phyloP scores from a whole-genome alignment of 1,140 invertebrate species.

The Papilio machaon region DNA sequence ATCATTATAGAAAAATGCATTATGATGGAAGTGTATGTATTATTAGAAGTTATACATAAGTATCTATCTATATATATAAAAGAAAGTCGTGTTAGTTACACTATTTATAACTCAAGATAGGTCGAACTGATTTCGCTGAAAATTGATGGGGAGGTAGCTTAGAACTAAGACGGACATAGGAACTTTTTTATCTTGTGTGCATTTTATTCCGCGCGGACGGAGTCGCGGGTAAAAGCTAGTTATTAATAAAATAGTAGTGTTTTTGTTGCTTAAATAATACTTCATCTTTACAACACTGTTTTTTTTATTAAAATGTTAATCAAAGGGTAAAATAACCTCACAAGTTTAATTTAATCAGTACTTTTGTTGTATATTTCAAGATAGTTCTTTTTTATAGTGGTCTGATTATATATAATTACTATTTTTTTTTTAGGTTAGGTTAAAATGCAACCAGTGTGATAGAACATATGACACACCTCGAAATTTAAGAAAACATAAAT shows the following conservation, averaged over 20 bases:
- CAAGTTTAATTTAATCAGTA: background rate
- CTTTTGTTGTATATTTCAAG: background rate
- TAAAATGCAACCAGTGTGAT: slow-evolving; percentile 50
- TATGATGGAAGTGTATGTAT: slow-evolving; percentile 51
- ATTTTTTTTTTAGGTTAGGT: slow-evolving; percentile 37
- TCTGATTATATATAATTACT: background rate
- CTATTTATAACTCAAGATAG: too few relatives aligned
- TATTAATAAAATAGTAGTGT: background rate
- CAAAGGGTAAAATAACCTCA: background rate
- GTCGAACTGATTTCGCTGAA: too few relatives aligned
- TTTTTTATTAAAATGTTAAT: background rate
- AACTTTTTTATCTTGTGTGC: too few relatives aligned
- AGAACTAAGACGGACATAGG: too few relatives aligned
- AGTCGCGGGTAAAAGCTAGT: too few relatives aligned
- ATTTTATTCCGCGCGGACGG: too few relatives aligned
- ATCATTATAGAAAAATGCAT: slow-evolving; percentile 61
- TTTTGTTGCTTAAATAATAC: background rate
- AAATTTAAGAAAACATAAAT: slow-evolving; percentile 54
- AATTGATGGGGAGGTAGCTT: too few relatives aligned
- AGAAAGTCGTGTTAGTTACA: too few relatives aligned
- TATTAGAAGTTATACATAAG: background rate
- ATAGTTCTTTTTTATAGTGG: background rate
- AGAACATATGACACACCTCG: slow-evolving; percentile 41
- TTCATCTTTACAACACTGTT: background rate
- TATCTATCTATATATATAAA: too few relatives aligned